Evolutionary conservation across 2,113 vertebrate species (phyloP), one percentile per base, ranked within the genome.

Genomic region (Glaucidium brasilianum): DNA sequence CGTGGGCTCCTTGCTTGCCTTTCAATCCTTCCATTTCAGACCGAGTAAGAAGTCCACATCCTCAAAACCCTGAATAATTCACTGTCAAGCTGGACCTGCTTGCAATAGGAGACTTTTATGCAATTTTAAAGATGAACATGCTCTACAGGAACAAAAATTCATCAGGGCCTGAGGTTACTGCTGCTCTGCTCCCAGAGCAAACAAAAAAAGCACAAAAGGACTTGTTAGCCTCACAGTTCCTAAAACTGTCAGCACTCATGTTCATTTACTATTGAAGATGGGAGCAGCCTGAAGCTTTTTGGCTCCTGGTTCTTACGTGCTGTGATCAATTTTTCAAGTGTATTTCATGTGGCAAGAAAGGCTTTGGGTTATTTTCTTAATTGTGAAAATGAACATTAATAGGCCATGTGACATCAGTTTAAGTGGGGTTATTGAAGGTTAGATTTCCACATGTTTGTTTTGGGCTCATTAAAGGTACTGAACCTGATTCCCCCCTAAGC

Each of bases 321-420:
- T 86, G 47, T 45, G 71, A 97, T 76, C 73, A 56, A 53, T 73
- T 66, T 80, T 83, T 83, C 74, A 88, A 86, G 47, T 12, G 21
- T 68, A 83, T 73, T 92, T 90, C 58, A 59, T 1, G 4, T n/a
- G 35, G 66, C 75, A 96, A 77, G 50, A 85, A 90, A 37, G 12
- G 45, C 45, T 69, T 47, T 66, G 32, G 53, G 30, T 76, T 85
- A 92, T 78, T 93, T 90, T 79, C 84, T 81, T 93, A 90, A 90
- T 73, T 67, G 88, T 74, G 72, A 86, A 92, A 94, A 92, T 35
- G 17, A 89, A 87, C 76, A 84, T 67, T 80, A 84, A 84, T 29
- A 0, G 0, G n/a, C 53, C 8, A 0, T 34, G 45, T 80, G 71
- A 82, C 78, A 88, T 27, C 4, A 45, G 0, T 37, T 85, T 92